phyloP scores from a whole-genome alignment of 2,888 invertebrate species.

The Aphodius granarius region DNA sequence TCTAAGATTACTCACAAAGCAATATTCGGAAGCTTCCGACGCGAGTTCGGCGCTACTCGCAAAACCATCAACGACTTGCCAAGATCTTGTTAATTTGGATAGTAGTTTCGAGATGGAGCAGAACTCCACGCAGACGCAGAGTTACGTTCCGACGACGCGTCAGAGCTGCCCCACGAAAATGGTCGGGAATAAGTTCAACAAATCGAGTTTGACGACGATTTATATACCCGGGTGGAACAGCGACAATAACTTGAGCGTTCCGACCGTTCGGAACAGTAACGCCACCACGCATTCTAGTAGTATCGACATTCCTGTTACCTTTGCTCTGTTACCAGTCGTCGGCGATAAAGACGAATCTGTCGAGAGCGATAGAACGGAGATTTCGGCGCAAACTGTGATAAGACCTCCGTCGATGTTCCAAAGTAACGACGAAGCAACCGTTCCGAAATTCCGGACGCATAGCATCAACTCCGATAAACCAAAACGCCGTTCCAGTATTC shows the following conservation, averaged over 20 bases:
- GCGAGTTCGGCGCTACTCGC: slow-evolving; percentile 61
- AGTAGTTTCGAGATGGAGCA: slow-evolving; percentile 59
- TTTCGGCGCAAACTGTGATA: slow-evolving; percentile 45
- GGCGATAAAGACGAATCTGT: slow-evolving; percentile 47
- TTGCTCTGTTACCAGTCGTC: slow-evolving; percentile 55
- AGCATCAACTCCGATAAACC: slow-evolving; percentile 65
- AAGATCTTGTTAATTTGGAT: slow-evolving; percentile 68
- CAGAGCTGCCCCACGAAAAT: slow-evolving; percentile 70
- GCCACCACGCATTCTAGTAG: slow-evolving; percentile 60
- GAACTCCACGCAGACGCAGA: slow-evolving; percentile 6
- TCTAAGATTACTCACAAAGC: slow-evolving; percentile 46
- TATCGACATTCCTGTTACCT: slow-evolving; percentile 58
- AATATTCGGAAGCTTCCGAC: slow-evolving; percentile 61
- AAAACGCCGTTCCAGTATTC: slow-evolving; percentile 51
- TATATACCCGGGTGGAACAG: slow-evolving; percentile 58
- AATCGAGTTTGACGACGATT: slow-evolving; percentile 58
- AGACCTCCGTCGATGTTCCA: slow-evolving; percentile 66
- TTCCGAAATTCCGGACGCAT: slow-evolving; percentile 54
- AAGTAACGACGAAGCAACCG: slow-evolving; percentile 42
- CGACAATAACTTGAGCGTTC: slow-evolving; percentile 47
- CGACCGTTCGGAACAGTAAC: slow-evolving; percentile 8
- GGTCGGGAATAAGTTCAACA: slow-evolving; percentile 62
- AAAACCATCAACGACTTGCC: slow-evolving; percentile 62
- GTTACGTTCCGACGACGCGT: slow-evolving; percentile 46
- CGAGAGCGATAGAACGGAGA: slow-evolving; percentile 37